phyloP scores from a whole-genome alignment of 1,140 invertebrate genomes.

The Papilio glaucus region DNA sequence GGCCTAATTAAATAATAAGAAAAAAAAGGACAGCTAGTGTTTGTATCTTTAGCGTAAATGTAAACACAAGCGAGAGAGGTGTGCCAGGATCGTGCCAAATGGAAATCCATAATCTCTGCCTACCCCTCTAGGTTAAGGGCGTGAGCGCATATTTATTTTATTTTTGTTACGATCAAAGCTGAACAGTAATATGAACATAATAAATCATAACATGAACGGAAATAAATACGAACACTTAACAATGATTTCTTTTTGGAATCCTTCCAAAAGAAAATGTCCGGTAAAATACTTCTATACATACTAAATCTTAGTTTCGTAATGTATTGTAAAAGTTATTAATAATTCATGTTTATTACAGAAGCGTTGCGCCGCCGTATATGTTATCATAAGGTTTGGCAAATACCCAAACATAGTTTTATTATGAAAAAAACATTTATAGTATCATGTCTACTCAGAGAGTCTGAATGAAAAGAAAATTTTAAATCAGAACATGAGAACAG shows the following conservation, averaged over 20 bases:
- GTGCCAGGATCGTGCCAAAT: no score
- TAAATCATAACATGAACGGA: no score
- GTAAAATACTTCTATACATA: not conserved
- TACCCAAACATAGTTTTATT: not conserved
- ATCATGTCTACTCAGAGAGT: not conserved
- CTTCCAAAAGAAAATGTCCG: not conserved
- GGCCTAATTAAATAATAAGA: no score
- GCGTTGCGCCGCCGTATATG: not conserved
- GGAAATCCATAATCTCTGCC: no score
- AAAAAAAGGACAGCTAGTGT: no score
- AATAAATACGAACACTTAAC: not conserved
- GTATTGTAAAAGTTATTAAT: constrained; percentile 10
- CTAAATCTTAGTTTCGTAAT: constrained; percentile 16
- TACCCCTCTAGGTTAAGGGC: no score
- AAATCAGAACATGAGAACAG: no score
- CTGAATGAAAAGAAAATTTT: not conserved
- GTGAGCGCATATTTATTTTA: no score
- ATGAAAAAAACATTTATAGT: not conserved
- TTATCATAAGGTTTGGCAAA: constrained; percentile 1
- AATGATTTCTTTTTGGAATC: not conserved
- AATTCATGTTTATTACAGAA: not conserved
- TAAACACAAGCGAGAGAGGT: no score
- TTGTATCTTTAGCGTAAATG: no score
- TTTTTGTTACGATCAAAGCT: no score
- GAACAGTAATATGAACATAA: no score